Percentiles rank a stretch among this genome's conserved stretches.
phyloP scores from a whole-genome alignment of 2,113 vertebrate genomes.

The Pituophis catenifer region DNA sequence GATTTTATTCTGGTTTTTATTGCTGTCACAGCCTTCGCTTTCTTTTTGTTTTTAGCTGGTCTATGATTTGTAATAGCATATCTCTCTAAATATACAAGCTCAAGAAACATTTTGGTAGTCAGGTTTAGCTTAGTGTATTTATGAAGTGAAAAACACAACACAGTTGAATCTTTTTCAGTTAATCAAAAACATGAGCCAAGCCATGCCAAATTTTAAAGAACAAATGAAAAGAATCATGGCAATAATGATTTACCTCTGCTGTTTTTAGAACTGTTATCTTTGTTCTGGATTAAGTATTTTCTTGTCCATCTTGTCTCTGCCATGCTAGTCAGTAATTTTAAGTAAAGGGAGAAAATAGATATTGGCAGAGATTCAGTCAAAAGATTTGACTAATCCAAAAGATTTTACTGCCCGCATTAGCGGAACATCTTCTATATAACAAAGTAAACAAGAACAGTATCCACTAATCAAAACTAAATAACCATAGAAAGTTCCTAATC shows the following conservation, averaged over 20 bases:
- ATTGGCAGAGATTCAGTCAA: neutral
- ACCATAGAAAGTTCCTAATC: neutral
- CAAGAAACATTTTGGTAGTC: neutral
- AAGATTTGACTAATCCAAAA: neutral
- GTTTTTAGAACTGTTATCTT: neutral
- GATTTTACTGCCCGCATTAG: neutral
- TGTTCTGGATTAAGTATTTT: neutral
- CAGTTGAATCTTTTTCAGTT: neutral
- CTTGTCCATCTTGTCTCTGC: neutral
- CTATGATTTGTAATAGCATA: neutral
- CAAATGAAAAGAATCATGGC: neutral
- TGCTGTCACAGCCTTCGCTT: neutral
- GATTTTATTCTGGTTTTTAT: neutral
- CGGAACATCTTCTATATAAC: neutral
- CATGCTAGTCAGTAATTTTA: neutral
- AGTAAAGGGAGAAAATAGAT: neutral
- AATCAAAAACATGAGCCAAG: neutral
- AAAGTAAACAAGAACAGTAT: neutral
- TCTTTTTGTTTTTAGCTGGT: neutral
- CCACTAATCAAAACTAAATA: neutral
- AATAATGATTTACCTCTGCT: neutral
- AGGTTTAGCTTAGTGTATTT: neutral
- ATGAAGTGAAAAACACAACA: neutral
- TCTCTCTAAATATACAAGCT: neutral
- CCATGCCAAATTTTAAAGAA: neutral